phyloP scores from a whole-genome alignment of 2,113 vertebrate species.

The Chloropsis hardwickii region DNA sequence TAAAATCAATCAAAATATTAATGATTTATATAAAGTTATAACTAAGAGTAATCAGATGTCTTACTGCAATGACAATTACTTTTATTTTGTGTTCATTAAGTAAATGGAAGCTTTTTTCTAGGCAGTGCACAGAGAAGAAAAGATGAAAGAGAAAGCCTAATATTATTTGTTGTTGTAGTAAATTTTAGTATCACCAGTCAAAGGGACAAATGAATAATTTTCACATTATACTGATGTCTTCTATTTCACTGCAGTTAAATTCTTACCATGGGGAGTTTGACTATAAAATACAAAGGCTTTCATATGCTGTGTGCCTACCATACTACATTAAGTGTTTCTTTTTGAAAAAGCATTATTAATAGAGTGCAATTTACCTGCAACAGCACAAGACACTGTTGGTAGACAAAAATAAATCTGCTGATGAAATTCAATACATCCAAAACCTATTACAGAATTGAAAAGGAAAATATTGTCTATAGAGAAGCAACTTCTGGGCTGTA shows the following conservation, averaged over 20 bases:
- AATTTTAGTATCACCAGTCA: background rate
- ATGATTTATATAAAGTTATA: background rate
- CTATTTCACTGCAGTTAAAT: background rate
- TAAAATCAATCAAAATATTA: background rate
- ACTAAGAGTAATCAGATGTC: background rate
- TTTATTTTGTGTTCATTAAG: background rate
- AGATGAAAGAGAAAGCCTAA: background rate
- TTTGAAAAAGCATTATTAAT: background rate
- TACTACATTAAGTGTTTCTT: background rate
- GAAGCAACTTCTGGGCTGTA: background rate
- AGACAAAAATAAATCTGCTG: background rate
- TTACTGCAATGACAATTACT: background rate
- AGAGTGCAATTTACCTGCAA: background rate
- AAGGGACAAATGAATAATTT: background rate
- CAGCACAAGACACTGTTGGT: background rate
- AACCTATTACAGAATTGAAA: background rate
- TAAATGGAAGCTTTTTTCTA: background rate
- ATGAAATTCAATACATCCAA: background rate
- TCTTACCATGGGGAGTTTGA: background rate
- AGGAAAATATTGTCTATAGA: background rate
- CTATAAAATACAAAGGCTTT: background rate
- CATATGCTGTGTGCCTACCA: background rate
- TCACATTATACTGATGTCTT: background rate
- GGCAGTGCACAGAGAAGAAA: background rate
- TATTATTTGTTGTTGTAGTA: background rate